phyloP scores from a whole-genome alignment of 2,797 vertebrate genomes.

The Fistularia commersonii region DNA sequence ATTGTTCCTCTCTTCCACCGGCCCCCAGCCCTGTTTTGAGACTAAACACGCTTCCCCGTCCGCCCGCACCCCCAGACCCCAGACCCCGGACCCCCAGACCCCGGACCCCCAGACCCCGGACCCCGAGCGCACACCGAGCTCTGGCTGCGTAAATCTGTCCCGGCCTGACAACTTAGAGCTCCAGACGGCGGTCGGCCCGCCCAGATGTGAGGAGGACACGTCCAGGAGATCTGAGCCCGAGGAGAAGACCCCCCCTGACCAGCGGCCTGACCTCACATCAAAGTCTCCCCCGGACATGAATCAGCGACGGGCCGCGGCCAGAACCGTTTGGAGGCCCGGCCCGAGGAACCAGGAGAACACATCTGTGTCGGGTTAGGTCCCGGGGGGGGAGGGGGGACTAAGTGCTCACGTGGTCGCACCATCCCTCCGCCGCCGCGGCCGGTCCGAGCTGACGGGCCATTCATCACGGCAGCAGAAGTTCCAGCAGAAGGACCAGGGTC shows the following conservation, averaged over 20 bases:
- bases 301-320: constrained; percentile 44
- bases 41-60: no score
- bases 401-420: constrained; percentile 15
- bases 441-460: constrained; percentile 3
- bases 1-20: no score
- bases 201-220: constrained; percentile 49
- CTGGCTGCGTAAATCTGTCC: constrained; percentile 60
- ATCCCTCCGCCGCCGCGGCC: background rate
- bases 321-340: constrained; percentile 26
- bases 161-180: constrained; percentile 50
- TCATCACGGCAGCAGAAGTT: constrained; percentile 25
- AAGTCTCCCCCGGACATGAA: constrained; percentile 57
- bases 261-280: constrained; percentile 64
- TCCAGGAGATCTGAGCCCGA: constrained; percentile 49
- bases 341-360: constrained; percentile 33
- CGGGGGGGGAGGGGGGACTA: constrained; percentile 21
- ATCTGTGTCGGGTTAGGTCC: constrained; percentile 44
- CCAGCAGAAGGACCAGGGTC: no score
- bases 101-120: constrained; percentile 35
- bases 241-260: constrained; percentile 38
- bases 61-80: constrained; percentile 18
- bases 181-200: constrained; percentile 59
- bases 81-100: constrained; percentile 14
- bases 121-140: constrained; percentile 29
- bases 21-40: no score